phyloP scores from a whole-genome alignment of 2,797 vertebrate genomes.

The Siniperca scherzeri region DNA sequence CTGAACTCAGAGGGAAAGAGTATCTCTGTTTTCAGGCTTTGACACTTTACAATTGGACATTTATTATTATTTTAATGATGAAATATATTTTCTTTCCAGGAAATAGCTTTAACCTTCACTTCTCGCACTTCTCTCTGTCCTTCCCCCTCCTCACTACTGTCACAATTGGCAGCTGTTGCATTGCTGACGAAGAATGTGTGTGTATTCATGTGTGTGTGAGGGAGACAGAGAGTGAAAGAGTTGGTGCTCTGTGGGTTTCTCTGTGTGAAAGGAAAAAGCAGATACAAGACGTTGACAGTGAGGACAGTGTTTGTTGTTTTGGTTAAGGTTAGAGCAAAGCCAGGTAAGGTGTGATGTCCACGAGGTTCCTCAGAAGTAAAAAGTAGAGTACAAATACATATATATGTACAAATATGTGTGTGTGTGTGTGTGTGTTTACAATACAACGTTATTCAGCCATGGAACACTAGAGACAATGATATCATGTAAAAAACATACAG shows the following conservation, averaged over 20 bases:
- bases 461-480: too few relatives aligned
- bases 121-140: not conserved
- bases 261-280: not conserved
- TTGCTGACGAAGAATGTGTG: not conserved
- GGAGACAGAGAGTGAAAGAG: slow-evolving; percentile 17
- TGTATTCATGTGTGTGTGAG: slow-evolving; percentile 12
- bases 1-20: not conserved
- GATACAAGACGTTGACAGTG: not conserved
- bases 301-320: not conserved
- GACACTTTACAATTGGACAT: not conserved
- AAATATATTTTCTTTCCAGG: not conserved
- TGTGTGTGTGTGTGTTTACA: too few relatives aligned
- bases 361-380: not conserved
- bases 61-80: slow-evolving; percentile 25
- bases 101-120: slow-evolving; percentile 21
- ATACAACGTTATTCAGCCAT: too few relatives aligned
- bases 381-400: too few relatives aligned
- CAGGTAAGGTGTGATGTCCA: not conserved
- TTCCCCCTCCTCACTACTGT: not conserved
- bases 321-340: not conserved
- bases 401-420: not conserved
- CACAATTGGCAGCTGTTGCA: slow-evolving; percentile 25
- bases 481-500: too few relatives aligned
- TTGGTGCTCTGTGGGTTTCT: not conserved
- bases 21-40: not conserved